Conservation (phyloP, 2,888 invertebrate species). For the Volucella inanis region DNA sequence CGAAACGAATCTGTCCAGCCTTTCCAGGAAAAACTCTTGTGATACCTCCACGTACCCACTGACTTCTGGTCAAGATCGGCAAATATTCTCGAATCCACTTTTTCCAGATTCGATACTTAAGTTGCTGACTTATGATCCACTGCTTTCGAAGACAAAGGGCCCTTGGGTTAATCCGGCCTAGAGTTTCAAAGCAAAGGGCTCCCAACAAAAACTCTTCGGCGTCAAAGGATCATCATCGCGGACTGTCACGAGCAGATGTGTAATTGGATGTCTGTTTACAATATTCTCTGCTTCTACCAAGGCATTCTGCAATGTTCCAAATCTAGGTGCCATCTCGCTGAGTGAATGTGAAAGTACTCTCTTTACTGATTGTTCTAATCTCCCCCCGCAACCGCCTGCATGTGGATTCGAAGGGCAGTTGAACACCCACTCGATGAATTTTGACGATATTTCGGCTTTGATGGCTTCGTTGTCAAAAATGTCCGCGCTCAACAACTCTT, state of each 20-base stretch:
- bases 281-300: too few relatives aligned
- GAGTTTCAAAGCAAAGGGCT: constrained; percentile 3
- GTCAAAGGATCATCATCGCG: constrained; percentile 40
- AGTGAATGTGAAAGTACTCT: constrained; percentile 21
- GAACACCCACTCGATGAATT: too few relatives aligned
- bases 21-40: constrained; percentile 63
- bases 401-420: too few relatives aligned
- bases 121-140: constrained; percentile 19
- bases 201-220: constrained; percentile 40
- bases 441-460: too few relatives aligned
- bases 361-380: constrained; percentile 27
- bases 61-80: too few relatives aligned
- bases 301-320: constrained; percentile 24
- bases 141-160: constrained; percentile 28
- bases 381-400: constrained; percentile 51
- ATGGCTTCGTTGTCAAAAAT: constrained; percentile 39
- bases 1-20: constrained; percentile 74
- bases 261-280: constrained; percentile 34
- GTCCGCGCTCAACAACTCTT: constrained; percentile 10
- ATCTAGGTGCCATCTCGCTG: constrained; percentile 10
- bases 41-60: constrained; percentile 61
- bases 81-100: constrained; percentile 14
- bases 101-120: constrained; percentile 23
- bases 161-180: constrained; percentile 6
- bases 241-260: constrained; percentile 28